Percentiles rank a stretch among this genome's conserved stretches.
Evolutionary conservation across 2,888 invertebrate species (phyloP).

Genomic region (Eurytoma adleriae): DNA sequence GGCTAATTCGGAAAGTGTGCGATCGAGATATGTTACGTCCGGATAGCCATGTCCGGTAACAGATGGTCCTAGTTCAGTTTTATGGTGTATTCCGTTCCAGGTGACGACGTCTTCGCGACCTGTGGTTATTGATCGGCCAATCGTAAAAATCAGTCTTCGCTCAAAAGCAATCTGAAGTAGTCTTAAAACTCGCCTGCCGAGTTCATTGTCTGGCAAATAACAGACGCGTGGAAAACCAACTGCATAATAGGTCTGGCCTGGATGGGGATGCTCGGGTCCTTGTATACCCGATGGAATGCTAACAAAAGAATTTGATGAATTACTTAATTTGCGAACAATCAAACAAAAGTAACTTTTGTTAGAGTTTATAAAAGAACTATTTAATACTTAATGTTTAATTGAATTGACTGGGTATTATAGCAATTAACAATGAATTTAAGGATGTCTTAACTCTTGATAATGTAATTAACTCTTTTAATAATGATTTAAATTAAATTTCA

Average conservation of each 20-base stretch:
- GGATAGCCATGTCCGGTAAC: constrained; percentile 83
- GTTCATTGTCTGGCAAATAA: constrained; percentile 89
- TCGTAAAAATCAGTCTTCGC: constrained; percentile 88
- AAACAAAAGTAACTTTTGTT: no score
- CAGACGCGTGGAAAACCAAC: constrained; percentile 90
- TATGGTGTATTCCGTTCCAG: constrained; percentile 94
- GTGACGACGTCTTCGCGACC: constrained; percentile 94
- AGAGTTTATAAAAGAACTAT: no score
- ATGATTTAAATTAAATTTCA: not conserved
- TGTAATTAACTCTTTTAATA: no score
- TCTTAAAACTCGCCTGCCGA: constrained; percentile 86
- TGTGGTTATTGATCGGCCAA: constrained; percentile 92
- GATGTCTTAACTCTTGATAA: no score
- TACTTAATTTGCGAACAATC: no score
- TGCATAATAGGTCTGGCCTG: constrained; percentile 91
- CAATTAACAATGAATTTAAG: no score
- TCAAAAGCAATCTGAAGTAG: constrained; percentile 90
- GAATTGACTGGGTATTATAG: no score
- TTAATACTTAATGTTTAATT: no score
- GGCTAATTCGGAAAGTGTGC: constrained; percentile 80
- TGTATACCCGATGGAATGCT: constrained; percentile 92
- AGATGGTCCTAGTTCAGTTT: constrained; percentile 83
- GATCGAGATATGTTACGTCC: constrained; percentile 86
- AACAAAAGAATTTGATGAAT: constrained; percentile 26
- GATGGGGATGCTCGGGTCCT: constrained; percentile 86